phyloP scores from a whole-genome alignment of 2,113 vertebrate species.

The Lophochroa leadbeateri region DNA sequence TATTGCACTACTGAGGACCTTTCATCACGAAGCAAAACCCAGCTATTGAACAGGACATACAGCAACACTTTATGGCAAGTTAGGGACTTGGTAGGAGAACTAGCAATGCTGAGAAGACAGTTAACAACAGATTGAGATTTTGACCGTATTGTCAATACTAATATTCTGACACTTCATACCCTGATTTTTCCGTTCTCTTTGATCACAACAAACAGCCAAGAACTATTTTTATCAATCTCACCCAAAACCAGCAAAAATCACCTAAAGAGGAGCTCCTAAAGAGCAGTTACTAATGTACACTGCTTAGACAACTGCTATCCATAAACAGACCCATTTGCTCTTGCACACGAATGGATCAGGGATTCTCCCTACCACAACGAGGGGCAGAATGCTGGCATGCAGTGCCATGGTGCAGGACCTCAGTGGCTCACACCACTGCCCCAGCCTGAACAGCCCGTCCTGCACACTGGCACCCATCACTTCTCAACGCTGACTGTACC shows the following conservation, averaged over 20 bases:
- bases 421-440: accelerated
- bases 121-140: neutral
- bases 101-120: accelerated
- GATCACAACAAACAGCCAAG: neutral
- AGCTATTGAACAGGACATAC: neutral
- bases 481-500: neutral
- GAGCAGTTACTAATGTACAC: neutral
- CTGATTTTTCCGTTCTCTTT: neutral
- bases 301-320: neutral
- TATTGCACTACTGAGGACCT: neutral
- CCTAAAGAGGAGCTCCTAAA: neutral
- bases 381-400: neutral
- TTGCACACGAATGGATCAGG: too few species aligned
- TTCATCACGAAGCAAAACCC: neutral
- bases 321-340: neutral
- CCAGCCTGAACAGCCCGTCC: neutral
- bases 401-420: neutral
- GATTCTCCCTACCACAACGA: accelerated
- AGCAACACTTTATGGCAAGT: neutral
- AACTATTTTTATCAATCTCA: too few species aligned
- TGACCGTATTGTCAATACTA: neutral
- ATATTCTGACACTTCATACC: neutral
- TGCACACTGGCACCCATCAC: accelerated
- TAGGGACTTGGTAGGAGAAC: neutral
- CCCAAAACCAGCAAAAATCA: neutral